Percentiles rank a stretch among this genome's conserved stretches.
Evolutionary conservation across 2,888 invertebrate genomes (phyloP).

Genomic region (Drosophila pegasa): DNA sequence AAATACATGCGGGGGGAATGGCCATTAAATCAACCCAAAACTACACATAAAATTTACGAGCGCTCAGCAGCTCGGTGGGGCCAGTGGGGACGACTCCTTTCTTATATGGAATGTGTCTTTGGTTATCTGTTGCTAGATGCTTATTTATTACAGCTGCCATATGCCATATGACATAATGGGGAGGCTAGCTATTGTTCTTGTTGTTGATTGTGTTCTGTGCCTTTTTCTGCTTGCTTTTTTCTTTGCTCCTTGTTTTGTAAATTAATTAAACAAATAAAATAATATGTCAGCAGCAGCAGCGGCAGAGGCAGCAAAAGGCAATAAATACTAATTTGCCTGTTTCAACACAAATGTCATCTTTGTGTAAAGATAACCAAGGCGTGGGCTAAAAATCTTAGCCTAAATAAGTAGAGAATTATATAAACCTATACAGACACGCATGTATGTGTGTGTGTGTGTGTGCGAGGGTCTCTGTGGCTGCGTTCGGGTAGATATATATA

Average conservation of each 20-base stretch:
- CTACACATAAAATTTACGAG: conserved; percentile 69
- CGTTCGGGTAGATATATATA: background rate
- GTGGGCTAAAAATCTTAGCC: conserved; percentile 4
- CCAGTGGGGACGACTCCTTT: background rate
- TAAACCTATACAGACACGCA: background rate
- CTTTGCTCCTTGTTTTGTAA: conserved; percentile 61
- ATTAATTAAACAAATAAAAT: conserved; percentile 80
- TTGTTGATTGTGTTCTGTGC: conserved; percentile 57
- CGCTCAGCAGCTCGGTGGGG: conserved; percentile 10
- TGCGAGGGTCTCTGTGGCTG: background rate
- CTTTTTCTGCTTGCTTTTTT: conserved; percentile 50
- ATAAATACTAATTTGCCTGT: conserved; percentile 78
- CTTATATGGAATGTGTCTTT: conserved; percentile 47
- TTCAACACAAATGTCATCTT: conserved; percentile 78
- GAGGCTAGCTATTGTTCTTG: conserved; percentile 8
- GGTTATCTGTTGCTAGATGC: conserved; percentile 69
- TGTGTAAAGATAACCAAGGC: conserved; percentile 63
- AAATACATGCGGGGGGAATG: conserved; percentile 1
- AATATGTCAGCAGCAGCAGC: conserved; percentile 75
- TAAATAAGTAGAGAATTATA: conserved; percentile 13
- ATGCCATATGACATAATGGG: conserved; percentile 65
- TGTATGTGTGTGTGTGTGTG: background rate
- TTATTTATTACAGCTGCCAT: conserved; percentile 76
- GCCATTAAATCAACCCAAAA: conserved; percentile 75
- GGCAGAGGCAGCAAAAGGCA: conserved; percentile 63